Evolutionary conservation across 2,797 vertebrate genomes (phyloP).

Genomic region (Amphiprion clarkii): DNA sequence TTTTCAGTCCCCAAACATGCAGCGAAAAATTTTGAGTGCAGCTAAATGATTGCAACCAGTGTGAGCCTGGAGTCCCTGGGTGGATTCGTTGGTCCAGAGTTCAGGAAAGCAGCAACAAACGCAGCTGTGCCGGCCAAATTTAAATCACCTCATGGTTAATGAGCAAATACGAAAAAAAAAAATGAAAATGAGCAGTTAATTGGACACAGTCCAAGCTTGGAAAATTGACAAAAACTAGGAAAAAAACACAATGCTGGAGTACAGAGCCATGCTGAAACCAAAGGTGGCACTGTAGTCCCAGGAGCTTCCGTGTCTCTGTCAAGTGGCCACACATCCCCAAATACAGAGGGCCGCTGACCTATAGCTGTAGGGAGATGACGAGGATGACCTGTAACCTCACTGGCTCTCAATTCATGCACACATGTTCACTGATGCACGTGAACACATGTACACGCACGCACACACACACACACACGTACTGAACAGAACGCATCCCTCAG

Average conservation of each 20-base stretch:
- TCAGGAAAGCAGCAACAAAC: slow-evolving; percentile 25
- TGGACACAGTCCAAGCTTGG: background rate
- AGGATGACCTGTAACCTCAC: slow-evolving; percentile 52
- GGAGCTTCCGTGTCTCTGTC: slow-evolving; percentile 24
- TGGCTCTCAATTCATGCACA: slow-evolving; percentile 35
- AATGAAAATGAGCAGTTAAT: slow-evolving; percentile 18
- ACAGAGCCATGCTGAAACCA: slow-evolving; percentile 15
- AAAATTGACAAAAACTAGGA: background rate
- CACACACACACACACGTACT: slow-evolving; percentile 16
- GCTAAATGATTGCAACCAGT: no score
- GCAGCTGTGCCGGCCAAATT: slow-evolving; percentile 23
- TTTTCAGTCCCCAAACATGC: background rate
- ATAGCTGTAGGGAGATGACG: slow-evolving; percentile 57
- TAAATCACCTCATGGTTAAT: slow-evolving; percentile 9
- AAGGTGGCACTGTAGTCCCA: slow-evolving; percentile 8
- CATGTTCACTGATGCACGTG: slow-evolving; percentile 50
- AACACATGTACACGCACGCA: slow-evolving; percentile 23
- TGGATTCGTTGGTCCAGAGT: slow-evolving; percentile 8
- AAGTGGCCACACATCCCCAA: slow-evolving; percentile 30
- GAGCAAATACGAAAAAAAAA: slow-evolving; percentile 14
- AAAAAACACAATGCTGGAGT: background rate
- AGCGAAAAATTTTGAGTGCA: no score
- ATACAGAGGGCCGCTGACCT: slow-evolving; percentile 52
- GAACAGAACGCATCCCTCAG: slow-evolving; percentile 57
- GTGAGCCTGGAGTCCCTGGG: no score